Base-by-base conservation (phyloP, 1,140 invertebrate species). In the Amyelois transitella region DNA sequence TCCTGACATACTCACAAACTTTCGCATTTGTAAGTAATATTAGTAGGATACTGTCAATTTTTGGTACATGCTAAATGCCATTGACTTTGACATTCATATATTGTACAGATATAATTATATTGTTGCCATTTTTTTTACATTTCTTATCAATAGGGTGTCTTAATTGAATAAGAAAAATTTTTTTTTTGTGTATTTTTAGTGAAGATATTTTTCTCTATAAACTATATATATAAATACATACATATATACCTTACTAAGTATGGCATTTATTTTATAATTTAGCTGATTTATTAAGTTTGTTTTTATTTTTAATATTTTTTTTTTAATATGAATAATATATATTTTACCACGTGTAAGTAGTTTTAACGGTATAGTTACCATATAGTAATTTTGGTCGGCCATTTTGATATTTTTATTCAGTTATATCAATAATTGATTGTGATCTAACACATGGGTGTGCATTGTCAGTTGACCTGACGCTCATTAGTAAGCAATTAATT, bases 361-460 rank as follows among this genome's bases (percentile, higher is more conserved):
- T 21, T 48, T 52, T 57, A 47, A 52, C 43, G 51, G 43, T 50
- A 58, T 58, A 63, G 64, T 66, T 66, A 66, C 64, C 64, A 66
- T 50, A 56, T 55, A 60, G 55, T 59, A 45, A 51, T 58, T 66
- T 58, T 19, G 43, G 54, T 66, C 48, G 51, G 48, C 47, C 52
- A 57, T 43, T 60, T 38, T 38, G 32, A 38, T 38, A 14, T 38
- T 14, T 38, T 38, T 38, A 14, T 38, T 38, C 32, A 14, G 32
- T 8, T 38, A 38, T 38, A 14, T 38, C 32, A 38, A 38, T 38
- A 32, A 32, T 38, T 38, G 12, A 38, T 38, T 38, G 8, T n/a
- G n/a, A n/a, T n/a, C n/a, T n/a, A n/a, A n/a, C n/a, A n/a, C n/a
- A n/a, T n/a, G n/a, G n/a, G n/a, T n/a, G n/a, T n/a, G n/a, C n/a